Conservation (phyloP, 2,888 invertebrate species). For the Cataglyphis altisquamis region DNA sequence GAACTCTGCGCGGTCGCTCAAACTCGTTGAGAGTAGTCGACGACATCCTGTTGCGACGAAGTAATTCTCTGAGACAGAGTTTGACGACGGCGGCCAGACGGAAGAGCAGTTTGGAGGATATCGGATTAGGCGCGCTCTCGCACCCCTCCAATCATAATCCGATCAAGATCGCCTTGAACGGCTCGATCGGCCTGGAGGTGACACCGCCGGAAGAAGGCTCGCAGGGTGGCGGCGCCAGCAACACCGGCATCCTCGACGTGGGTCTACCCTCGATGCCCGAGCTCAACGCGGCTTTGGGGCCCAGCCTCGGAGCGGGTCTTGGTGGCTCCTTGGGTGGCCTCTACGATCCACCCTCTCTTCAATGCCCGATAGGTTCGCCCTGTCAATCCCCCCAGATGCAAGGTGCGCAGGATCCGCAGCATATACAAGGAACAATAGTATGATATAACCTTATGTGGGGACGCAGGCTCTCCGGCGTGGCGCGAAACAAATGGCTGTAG, state of each 20-base stretch:
- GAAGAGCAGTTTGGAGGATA: conserved; percentile 95
- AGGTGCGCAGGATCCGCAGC: conserved; percentile 89
- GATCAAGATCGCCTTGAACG: conserved; percentile 94
- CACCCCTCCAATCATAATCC: conserved; percentile 92
- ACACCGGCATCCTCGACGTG: conserved; percentile 87
- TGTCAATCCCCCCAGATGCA: conserved; percentile 79
- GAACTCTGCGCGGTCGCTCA: conserved; percentile 93
- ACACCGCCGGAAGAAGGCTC: conserved; percentile 88
- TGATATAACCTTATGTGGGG: conserved; percentile 98
- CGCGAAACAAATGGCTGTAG: conserved; percentile 92
- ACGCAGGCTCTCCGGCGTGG: conserved; percentile 93
- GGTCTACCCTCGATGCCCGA: conserved; percentile 85
- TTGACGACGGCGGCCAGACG: conserved; percentile 90
- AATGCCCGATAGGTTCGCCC: conserved; percentile 73
- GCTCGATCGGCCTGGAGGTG: conserved; percentile 93
- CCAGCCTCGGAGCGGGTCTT: conserved; percentile 78
- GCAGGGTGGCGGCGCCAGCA: conserved; percentile 86
- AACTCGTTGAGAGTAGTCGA: conserved; percentile 95
- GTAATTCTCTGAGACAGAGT: conserved; percentile 94
- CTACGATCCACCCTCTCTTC: conserved; percentile 86
- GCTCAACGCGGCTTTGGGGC: conserved; percentile 64
- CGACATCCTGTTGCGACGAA: conserved; percentile 93
- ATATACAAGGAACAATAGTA: conserved; percentile 96
- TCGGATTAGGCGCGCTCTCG: conserved; percentile 90
- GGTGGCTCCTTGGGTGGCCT: conserved; percentile 86